A percentile compares a stretch with the other conserved stretches of the same genome.
Evolutionary conservation across 2,888 invertebrate genomes (phyloP).

Genomic region (Dione vanillae): DNA sequence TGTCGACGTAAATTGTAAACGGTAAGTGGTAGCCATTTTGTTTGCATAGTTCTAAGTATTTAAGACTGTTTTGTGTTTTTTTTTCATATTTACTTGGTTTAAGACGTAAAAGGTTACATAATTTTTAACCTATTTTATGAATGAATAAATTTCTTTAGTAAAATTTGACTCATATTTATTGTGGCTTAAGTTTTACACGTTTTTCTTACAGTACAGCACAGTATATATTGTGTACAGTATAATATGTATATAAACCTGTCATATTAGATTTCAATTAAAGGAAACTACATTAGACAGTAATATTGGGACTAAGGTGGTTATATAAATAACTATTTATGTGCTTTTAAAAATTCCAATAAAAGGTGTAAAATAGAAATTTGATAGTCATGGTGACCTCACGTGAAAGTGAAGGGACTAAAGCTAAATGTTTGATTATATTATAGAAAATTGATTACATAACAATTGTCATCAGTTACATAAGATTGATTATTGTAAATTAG

Average conservation of each 20-base stretch:
- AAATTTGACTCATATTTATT: too few species aligned
- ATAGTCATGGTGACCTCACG: not conserved
- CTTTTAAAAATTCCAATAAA: not conserved
- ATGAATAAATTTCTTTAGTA: too few species aligned
- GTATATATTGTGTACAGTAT: too few species aligned
- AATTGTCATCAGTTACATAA: conserved; percentile 3
- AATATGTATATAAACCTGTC: too few species aligned
- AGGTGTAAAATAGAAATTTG: not conserved
- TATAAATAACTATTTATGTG: too few species aligned
- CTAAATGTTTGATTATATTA: not conserved
- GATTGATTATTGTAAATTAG: conserved; percentile 8
- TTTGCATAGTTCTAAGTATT: conserved; percentile 1
- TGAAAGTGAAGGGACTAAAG: conserved; percentile 14
- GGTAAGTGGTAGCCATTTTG: conserved; percentile 12
- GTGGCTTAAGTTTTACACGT: too few species aligned
- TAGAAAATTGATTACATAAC: conserved; percentile 10
- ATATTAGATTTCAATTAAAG: too few species aligned
- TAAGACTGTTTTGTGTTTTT: not conserved
- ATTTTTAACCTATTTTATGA: not conserved
- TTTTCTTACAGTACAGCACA: too few species aligned
- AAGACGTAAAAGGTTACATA: not conserved
- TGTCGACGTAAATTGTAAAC: conserved; percentile 23
- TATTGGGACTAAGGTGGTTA: too few species aligned
- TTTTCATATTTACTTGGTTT: not conserved
- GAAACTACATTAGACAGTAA: too few species aligned